Evolutionary conservation across 30 jellyfish, hydroid and myxozoan genomes (phyloP), one percentile per base, ranked within the genome.

Genomic region (Morbakka virulenta): DNA sequence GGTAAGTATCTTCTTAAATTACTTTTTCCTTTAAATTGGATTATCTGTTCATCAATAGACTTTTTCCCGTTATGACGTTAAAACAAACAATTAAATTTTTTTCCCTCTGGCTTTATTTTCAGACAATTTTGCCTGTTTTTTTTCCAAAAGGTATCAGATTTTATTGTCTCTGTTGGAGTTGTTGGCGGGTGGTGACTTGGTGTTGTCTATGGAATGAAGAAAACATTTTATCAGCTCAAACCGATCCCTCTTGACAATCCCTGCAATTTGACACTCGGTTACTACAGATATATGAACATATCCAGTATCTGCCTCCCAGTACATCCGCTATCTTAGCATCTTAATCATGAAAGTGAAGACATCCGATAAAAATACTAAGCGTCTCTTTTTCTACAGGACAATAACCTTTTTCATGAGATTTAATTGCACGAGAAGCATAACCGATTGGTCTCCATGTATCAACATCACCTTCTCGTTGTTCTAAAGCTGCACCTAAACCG

Each of bases 21-120:
- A 41, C 85, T 78, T 65, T 52, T 64, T 41, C 89, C 89, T 65
- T 78, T 78, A 74, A 78, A 78, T 1, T 73, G 89, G 20, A 78
- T 65, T 35, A 78, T 78, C 76, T 78, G 89, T 41, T 78, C 89
- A 35, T 78, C 89, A 33, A 78, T 47, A 24, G 89, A 64, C 49
- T 78, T n/a, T n/a, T n/a, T n/a, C n/a, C n/a, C n/a, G n/a, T n/a
- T n/a, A n/a, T n/a, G n/a, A n/a, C n/a, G n/a, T n/a, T n/a, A n/a
- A n/a, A n/a, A n/a, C n/a, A n/a, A n/a, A n/a, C n/a, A n/a, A n/a
- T n/a, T n/a, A n/a, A n/a, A n/a, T n/a, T n/a, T 78, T 34, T 64
- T 21, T 50, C 47, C 85, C 75, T 64, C 85, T 2, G 89, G 89
- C 24, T 52, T 24, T 13, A 65, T 27, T 2, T 25, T 30, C 32